phyloP scores from a whole-genome alignment of 2,797 vertebrate genomes.

The Falco peregrinus region DNA sequence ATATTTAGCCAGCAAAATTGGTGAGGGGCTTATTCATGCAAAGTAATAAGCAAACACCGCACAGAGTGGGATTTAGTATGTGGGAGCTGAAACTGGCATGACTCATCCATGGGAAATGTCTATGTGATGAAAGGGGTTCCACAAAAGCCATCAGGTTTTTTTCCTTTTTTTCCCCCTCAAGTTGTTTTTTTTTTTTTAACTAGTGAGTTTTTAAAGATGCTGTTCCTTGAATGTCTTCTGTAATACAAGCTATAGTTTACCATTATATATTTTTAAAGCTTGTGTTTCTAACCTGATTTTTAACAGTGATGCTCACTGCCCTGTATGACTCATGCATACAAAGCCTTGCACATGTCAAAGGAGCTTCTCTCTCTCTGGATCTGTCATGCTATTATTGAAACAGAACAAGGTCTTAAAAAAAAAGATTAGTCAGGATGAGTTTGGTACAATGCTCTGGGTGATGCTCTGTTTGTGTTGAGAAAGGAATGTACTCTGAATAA shows the following conservation, averaged over 20 bases:
- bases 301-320: neutral
- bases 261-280: neutral
- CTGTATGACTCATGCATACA: accelerated
- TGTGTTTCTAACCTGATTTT: neutral
- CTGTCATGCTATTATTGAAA: neutral
- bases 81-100: neutral
- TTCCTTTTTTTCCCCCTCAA: neutral
- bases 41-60: neutral
- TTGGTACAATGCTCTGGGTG: too few relatives aligned
- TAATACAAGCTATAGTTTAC: neutral
- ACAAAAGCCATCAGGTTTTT: neutral
- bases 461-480: too few relatives aligned
- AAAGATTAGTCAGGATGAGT: too few relatives aligned
- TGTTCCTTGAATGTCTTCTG: neutral
- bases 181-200: neutral
- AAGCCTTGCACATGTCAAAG: neutral
- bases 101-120: neutral
- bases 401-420: too few relatives aligned
- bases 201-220: neutral
- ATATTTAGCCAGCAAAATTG: neutral
- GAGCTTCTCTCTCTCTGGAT: neutral
- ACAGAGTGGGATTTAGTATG: neutral
- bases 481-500: too few relatives aligned
- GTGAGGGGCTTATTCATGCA: neutral
- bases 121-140: neutral